These are phyloP conservation scores for Liolophura sinensis DNA, from an alignment of 1,140 invertebrate genomes.

Conservation along the genomic window DNA sequence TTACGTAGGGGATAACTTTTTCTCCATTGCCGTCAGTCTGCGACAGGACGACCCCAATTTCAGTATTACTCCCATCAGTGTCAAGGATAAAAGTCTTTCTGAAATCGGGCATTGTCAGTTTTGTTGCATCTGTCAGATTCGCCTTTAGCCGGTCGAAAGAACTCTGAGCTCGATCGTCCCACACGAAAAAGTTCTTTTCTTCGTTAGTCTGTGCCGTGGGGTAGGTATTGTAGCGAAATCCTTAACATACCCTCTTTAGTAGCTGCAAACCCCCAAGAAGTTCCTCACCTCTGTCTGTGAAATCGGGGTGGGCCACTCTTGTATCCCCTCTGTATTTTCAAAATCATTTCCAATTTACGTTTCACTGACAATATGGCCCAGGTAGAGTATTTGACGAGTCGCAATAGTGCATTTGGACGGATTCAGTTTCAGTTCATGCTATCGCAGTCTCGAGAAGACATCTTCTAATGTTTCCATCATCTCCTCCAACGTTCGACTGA, in stretches of 20 bases:
- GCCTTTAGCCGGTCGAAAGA: conserved; percentile 16
- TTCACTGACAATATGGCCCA: conserved; percentile 23
- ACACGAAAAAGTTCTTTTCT: conserved; percentile 7
- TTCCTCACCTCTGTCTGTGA: conserved; percentile 26
- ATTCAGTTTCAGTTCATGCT: conserved; percentile 18
- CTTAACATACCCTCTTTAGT: conserved; percentile 9
- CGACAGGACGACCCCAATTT: conserved; percentile 55
- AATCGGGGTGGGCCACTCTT: conserved; percentile 30
- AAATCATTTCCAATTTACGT: conserved; percentile 25
- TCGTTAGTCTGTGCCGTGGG: conserved; percentile 6
- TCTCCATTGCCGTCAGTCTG: conserved; percentile 40
- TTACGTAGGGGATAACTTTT: conserved; percentile 13
- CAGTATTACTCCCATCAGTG: conserved; percentile 57
- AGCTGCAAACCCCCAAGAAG: conserved; percentile 31
- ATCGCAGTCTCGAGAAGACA: conserved; percentile 6
- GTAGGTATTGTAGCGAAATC: conserved; percentile 5
- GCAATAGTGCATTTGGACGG: conserved; percentile 43
- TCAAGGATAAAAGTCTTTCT: conserved; percentile 49
- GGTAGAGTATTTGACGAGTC: conserved; percentile 20
- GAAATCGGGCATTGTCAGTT: conserved; percentile 39
- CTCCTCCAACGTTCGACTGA: conserved; percentile 5
- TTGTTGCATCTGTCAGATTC: conserved; percentile 1
- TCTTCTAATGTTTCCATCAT: conserved; percentile 5
- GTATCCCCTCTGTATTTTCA: conserved; percentile 32
- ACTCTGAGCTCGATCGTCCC: background rate